These are phyloP conservation scores for Odontamblyopus rebecca DNA, from an alignment of 2,797 vertebrate genomes.

Conservation along the genomic window DNA sequence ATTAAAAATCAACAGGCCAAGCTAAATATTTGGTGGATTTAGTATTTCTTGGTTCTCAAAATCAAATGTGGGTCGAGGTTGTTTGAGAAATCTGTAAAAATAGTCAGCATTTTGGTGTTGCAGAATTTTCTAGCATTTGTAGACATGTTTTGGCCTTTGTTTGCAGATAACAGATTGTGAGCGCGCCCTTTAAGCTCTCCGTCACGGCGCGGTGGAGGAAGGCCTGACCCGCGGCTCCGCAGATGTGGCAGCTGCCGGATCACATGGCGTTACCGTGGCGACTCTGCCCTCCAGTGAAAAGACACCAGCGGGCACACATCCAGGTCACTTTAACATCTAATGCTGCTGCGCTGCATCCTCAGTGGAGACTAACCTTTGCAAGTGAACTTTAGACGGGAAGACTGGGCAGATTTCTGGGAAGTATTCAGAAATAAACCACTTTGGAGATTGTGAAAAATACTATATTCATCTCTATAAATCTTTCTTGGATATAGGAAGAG, in stretches of 20 bases:
- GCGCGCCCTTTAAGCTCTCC: slow-evolving; percentile 74
- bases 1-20: too few relatives aligned
- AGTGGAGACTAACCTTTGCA: slow-evolving; percentile 60
- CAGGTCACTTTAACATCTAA: slow-evolving; percentile 40
- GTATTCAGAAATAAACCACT: neutral
- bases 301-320: slow-evolving; percentile 64
- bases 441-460: neutral
- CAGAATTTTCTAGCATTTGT: neutral
- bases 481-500: too few relatives aligned
- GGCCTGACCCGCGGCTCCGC: slow-evolving; percentile 73
- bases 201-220: slow-evolving; percentile 60
- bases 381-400: slow-evolving; percentile 9
- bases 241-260: slow-evolving; percentile 68
- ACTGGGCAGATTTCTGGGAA: neutral
- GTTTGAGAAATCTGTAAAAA: neutral
- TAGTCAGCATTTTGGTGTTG: neutral
- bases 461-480: too few relatives aligned
- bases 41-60: too few relatives aligned
- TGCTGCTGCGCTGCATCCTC: slow-evolving; percentile 42
- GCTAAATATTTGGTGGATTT: too few relatives aligned
- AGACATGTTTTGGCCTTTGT: slow-evolving; percentile 58
- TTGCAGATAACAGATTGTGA: slow-evolving; percentile 77
- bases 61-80: too few relatives aligned
- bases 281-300: slow-evolving; percentile 60
- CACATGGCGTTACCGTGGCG: slow-evolving; percentile 59